Evolutionary conservation across 2,797 vertebrate species (phyloP), one percentile per base, ranked within the genome.

Genomic region (Apodemus agrarius): DNA sequence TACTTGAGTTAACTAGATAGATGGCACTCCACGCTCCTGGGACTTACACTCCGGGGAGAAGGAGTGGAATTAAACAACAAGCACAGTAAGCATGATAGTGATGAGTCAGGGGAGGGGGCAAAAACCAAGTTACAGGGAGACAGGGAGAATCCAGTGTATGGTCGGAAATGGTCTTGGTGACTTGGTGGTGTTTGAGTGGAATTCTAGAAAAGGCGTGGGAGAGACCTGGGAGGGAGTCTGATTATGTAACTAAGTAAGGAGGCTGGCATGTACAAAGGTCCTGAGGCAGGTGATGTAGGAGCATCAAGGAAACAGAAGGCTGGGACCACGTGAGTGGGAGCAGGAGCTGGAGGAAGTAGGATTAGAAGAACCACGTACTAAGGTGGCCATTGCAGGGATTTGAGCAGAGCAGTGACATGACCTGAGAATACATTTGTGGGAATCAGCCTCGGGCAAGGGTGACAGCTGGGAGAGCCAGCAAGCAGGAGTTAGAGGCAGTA

Each of bases 241-340:
- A 40, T 65, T 63, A 12, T 80, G 54, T 34, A 3, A 3, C 34
- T 4, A 29, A 40, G 89, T 37, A 49, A 57, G 1, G 12, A 63
- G 61, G 46, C 31, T 57, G 19, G 78, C 49, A 63, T 52, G 37
- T 43, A 37, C 88, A 37, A 93, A 89, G 94, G 63, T 49, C 95
- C 86, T 16, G 14, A 57, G 92, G 86, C 63, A 63, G 76, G 34
- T 6, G 43, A 26, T 65, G 0, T 17, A 22, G 76, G 63, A 13
- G 7, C 1, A 9, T 11, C 46, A n/a, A 49, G 49, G 31, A 19
- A 63, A 19, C 65, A 11, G 84, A 46, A n/a, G 34, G 69, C 57
- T 40, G 6, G 13, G 72, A 26, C 67, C 8, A 0, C 12, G 76
- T 54, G 65, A 26, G 16, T 49, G 3, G 21, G 29, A n/a, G 31